Percentiles rank a stretch among this genome's conserved stretches.
Evolutionary conservation across 2,888 invertebrate genomes (phyloP).

Genomic region (Pinctada fucata): DNA sequence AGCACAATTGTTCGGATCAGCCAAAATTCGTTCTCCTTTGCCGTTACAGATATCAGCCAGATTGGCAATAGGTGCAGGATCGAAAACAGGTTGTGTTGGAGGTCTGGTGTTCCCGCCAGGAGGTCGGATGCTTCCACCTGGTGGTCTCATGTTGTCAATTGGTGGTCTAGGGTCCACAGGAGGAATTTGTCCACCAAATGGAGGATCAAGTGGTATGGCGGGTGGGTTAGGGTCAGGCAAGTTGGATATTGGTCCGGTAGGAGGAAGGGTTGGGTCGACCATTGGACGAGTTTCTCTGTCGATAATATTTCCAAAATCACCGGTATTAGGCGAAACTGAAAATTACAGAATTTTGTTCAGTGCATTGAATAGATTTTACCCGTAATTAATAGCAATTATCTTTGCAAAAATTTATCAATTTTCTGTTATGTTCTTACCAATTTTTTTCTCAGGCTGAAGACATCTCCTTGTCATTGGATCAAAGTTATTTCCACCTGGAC

Average conservation of each 20-base stretch:
- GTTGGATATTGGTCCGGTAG: too few relatives aligned
- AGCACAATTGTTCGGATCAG: conserved; percentile 63
- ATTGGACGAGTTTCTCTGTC: too few relatives aligned
- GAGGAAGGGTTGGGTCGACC: too few relatives aligned
- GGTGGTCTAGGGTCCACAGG: background rate
- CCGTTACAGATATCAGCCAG: conserved; percentile 31
- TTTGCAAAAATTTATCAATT: too few relatives aligned
- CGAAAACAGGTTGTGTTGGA: background rate
- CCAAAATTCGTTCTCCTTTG: conserved; percentile 39
- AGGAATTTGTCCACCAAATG: background rate
- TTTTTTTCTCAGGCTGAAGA: conserved; percentile 1
- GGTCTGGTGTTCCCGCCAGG: background rate
- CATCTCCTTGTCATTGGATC: conserved; percentile 54
- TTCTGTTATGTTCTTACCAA: background rate
- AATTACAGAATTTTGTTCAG: too few relatives aligned
- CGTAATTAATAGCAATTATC: too few relatives aligned
- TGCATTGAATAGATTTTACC: too few relatives aligned
- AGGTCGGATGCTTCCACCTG: background rate
- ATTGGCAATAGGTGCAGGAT: background rate
- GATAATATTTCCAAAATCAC: too few relatives aligned
- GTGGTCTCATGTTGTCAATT: too few relatives aligned
- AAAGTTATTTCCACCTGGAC: conserved; percentile 55
- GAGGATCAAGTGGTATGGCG: background rate
- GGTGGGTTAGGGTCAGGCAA: background rate
- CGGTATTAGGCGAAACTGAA: too few relatives aligned